Conservation (phyloP, 1,140 invertebrate genomes). For the Drosophila navojoa region DNA sequence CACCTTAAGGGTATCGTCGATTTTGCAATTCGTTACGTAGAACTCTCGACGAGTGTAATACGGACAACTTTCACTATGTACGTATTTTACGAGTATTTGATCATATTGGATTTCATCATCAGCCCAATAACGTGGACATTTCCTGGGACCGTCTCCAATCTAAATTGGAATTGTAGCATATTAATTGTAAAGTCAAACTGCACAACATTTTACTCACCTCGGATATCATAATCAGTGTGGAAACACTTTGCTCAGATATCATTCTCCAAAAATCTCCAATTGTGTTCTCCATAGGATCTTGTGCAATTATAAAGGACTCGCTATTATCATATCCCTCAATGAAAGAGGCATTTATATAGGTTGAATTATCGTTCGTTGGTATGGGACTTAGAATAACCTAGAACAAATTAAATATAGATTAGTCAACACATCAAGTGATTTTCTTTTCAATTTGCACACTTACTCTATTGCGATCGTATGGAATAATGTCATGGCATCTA, state of each 20-base stretch:
- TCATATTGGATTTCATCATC: constrained; percentile 93
- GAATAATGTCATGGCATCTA: constrained; percentile 93
- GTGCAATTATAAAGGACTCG: constrained; percentile 97
- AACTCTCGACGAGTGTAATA: constrained; percentile 94
- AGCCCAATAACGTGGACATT: constrained; percentile 96
- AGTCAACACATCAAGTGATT: not conserved
- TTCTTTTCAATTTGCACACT: constrained; percentile 74
- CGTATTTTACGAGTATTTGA: constrained; percentile 93
- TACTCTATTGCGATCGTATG: constrained; percentile 95
- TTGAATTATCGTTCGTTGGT: constrained; percentile 93
- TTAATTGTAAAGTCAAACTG: not conserved
- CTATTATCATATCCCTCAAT: constrained; percentile 98
- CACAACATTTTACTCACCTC: constrained; percentile 87
- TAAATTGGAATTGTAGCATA: constrained; percentile 65
- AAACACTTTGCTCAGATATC: constrained; percentile 96
- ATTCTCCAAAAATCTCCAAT: constrained; percentile 98
- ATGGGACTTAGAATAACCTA: constrained; percentile 87
- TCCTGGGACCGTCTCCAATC: constrained; percentile 89
- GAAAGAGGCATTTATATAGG: constrained; percentile 98
- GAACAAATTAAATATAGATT: not conserved
- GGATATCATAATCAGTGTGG: constrained; percentile 97
- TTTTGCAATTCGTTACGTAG: constrained; percentile 91
- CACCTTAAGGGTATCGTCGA: constrained; percentile 88
- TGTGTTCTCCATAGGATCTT: constrained; percentile 95
- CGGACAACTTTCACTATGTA: constrained; percentile 93